These are phyloP conservation scores for Sussaba pulchella DNA, from an alignment of 2,888 invertebrate species.

Conservation along the genomic window DNA sequence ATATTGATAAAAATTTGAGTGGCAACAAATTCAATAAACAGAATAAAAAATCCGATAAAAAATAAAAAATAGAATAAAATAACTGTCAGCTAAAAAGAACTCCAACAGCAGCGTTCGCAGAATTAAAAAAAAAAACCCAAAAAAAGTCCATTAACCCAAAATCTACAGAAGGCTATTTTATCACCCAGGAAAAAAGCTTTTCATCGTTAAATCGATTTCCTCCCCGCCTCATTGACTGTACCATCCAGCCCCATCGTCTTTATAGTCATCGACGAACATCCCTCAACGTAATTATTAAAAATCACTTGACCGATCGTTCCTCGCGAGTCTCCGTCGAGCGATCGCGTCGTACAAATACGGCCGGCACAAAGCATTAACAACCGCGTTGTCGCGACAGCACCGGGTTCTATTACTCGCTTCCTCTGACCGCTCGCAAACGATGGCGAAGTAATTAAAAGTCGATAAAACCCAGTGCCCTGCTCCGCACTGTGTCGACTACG, in stretches of 20 bases:
- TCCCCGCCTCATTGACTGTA: constrained; percentile 7
- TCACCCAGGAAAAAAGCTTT: no score
- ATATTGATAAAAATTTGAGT: no score
- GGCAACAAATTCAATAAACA: no score
- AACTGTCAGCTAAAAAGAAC: no score
- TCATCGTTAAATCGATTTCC: no score
- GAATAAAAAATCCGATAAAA: no score
- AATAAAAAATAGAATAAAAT: no score
- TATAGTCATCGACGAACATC: no score
- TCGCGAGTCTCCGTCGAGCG: constrained; percentile 28
- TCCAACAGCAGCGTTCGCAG: no score
- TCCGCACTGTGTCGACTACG: constrained; percentile 60
- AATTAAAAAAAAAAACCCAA: no score
- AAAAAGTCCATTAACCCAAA: no score
- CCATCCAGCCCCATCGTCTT: not conserved
- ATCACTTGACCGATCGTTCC: constrained; percentile 56
- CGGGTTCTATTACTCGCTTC: constrained; percentile 24
- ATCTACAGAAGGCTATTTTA: no score
- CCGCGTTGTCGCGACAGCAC: constrained; percentile 39
- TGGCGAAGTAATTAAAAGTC: constrained; percentile 82
- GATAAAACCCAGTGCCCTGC: constrained; percentile 80
- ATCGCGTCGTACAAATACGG: constrained; percentile 31
- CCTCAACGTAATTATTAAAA: not conserved
- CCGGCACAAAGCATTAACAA: constrained; percentile 53
- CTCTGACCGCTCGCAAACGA: constrained; percentile 73